These are phyloP conservation scores for Loxodonta africana DNA, from an alignment of 2,113 vertebrate species.

Conservation along the genomic window DNA sequence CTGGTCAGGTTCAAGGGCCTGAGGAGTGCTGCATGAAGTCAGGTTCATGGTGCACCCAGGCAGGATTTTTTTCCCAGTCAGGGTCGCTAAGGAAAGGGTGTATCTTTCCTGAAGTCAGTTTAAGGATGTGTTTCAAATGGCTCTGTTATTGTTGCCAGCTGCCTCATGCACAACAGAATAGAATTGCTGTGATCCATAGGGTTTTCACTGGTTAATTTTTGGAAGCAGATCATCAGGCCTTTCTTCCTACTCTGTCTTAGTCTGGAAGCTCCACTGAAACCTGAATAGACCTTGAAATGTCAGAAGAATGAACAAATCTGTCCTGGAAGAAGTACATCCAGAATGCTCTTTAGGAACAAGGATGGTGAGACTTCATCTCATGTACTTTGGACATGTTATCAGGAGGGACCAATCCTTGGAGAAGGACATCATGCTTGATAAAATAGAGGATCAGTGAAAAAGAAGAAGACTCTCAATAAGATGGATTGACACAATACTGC, in stretches of 20 bases:
- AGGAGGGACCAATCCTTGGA: too few species aligned
- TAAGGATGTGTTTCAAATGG: background rate
- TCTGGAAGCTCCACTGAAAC: background rate
- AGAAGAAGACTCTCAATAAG: too few species aligned
- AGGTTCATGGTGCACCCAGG: background rate
- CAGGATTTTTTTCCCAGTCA: background rate
- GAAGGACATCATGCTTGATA: too few species aligned
- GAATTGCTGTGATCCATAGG: background rate
- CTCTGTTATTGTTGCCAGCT: background rate
- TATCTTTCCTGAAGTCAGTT: background rate
- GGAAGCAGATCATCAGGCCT: background rate
- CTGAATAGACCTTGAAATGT: background rate
- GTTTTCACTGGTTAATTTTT: background rate
- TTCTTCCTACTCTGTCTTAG: background rate
- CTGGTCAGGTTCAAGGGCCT: background rate
- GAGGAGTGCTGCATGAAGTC: background rate
- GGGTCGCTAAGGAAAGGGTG: background rate
- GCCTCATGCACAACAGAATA: background rate
- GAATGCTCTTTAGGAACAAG: too few species aligned
- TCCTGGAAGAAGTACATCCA: too few species aligned
- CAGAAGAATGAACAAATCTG: too few species aligned
- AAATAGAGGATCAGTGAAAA: too few species aligned
- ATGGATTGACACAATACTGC: too few species aligned
- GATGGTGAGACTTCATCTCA: too few species aligned
- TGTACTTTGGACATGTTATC: too few species aligned